Evolutionary conservation across 2,888 invertebrate genomes (phyloP).

Genomic region (Stenotaenia linearis): DNA sequence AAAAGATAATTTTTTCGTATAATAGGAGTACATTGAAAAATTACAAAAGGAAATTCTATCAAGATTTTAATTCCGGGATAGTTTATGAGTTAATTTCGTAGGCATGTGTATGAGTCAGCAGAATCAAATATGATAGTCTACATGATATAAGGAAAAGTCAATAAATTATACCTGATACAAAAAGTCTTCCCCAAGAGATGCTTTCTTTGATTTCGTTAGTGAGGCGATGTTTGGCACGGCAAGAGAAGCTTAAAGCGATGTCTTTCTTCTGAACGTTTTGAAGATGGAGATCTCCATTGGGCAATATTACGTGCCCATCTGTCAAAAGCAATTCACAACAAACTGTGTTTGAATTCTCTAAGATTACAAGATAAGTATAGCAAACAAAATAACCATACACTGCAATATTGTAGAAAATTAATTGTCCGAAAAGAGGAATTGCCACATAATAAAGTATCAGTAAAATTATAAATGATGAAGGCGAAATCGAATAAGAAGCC

Average conservation of each 20-base stretch:
- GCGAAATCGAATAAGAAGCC: too few species aligned
- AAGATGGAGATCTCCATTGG: slow-evolving; percentile 29
- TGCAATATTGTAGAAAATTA: too few species aligned
- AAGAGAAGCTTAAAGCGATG: neutral
- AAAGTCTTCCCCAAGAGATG: slow-evolving; percentile 6
- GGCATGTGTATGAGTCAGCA: neutral
- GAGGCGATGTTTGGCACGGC: slow-evolving; percentile 17
- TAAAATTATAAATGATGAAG: too few species aligned
- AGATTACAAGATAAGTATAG: too few species aligned
- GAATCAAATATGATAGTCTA: neutral
- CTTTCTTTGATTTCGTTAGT: slow-evolving; percentile 27
- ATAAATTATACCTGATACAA: slow-evolving; percentile 27
- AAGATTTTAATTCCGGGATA: neutral
- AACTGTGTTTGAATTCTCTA: too few species aligned
- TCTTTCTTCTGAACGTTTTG: slow-evolving; percentile 19
- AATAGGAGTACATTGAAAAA: neutral
- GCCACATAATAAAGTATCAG: too few species aligned
- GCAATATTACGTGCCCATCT: slow-evolving; percentile 19
- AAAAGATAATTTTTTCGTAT: neutral
- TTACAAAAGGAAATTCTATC: neutral
- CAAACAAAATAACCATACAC: too few species aligned
- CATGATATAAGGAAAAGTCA: neutral
- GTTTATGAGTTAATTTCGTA: neutral
- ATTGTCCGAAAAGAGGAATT: too few species aligned
- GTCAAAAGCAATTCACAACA: neutral